Evolutionary conservation across 1,140 invertebrate genomes (phyloP).

Genomic region (Aphelenchoides avenae): DNA sequence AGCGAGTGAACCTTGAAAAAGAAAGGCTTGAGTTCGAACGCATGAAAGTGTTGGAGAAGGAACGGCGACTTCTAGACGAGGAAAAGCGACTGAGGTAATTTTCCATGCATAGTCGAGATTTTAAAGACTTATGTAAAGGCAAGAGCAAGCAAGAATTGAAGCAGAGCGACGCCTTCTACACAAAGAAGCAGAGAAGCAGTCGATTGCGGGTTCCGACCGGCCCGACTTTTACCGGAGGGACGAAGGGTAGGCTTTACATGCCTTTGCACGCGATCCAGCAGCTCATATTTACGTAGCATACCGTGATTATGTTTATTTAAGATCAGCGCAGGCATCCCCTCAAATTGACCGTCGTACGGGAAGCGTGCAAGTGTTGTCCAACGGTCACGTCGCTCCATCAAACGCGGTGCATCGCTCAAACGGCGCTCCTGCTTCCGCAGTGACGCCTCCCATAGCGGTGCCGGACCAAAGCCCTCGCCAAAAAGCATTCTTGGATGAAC

Average conservation of each 20-base stretch:
- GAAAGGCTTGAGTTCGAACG: constrained; percentile 54
- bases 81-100: constrained; percentile 36
- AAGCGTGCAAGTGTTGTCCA: constrained; percentile 24
- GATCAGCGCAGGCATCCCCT: constrained; percentile 20
- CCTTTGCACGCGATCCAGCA: too few relatives aligned
- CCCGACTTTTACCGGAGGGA: constrained; percentile 40
- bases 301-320: neutral
- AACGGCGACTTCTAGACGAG: constrained; percentile 45
- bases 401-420: neutral
- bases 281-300: neutral
- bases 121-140: constrained; percentile 19
- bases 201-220: constrained; percentile 43
- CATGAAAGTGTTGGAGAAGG: constrained; percentile 49
- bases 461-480: constrained; percentile 45
- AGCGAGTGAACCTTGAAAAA: constrained; percentile 52
- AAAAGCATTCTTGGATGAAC: constrained; percentile 44
- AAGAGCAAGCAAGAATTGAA: constrained; percentile 44
- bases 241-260: too few relatives aligned
- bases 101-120: neutral
- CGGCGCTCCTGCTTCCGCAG: neutral
- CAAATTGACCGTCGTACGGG: constrained; percentile 21
- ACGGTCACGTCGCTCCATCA: constrained; percentile 15
- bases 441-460: constrained; percentile 22
- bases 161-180: constrained; percentile 41
- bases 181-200: constrained; percentile 40